Conservation (phyloP, 2,797 vertebrate species). For the Lemur catta region DNA sequence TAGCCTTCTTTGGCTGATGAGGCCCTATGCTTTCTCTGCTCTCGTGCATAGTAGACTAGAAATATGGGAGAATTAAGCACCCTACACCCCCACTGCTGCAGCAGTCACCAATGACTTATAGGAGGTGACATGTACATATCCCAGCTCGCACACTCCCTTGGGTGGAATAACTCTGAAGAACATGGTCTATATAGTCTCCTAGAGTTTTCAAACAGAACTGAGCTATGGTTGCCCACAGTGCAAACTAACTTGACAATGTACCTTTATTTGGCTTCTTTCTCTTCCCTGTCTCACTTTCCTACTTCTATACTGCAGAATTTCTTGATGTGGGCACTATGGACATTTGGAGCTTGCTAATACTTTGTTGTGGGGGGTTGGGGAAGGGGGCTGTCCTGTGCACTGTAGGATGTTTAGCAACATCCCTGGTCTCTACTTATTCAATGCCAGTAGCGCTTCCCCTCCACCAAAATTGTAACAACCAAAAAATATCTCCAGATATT, state of each 20-base stretch:
- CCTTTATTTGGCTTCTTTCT: conserved; percentile 13
- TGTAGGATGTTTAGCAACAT: neutral
- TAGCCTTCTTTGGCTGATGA: neutral
- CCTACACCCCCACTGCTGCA: neutral
- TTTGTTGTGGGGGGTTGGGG: neutral
- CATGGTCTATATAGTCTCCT: neutral
- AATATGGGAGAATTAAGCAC: neutral
- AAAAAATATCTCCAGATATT: neutral
- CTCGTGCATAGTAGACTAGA: neutral
- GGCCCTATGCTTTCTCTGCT: neutral
- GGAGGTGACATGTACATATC: neutral
- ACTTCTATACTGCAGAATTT: neutral
- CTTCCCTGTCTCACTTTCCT: neutral
- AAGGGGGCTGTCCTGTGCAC: neutral
- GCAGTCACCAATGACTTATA: neutral
- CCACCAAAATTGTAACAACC: neutral
- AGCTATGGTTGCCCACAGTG: neutral
- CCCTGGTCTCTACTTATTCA: neutral
- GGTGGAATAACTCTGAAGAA: neutral
- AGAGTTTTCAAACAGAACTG: neutral
- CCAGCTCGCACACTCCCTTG: neutral
- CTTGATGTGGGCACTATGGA: neutral
- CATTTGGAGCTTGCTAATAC: neutral
- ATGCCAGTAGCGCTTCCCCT: neutral
- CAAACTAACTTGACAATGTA: neutral